Evolutionary conservation across 2,888 invertebrate species (phyloP).

Genomic region (Mellilla xanthometata): DNA sequence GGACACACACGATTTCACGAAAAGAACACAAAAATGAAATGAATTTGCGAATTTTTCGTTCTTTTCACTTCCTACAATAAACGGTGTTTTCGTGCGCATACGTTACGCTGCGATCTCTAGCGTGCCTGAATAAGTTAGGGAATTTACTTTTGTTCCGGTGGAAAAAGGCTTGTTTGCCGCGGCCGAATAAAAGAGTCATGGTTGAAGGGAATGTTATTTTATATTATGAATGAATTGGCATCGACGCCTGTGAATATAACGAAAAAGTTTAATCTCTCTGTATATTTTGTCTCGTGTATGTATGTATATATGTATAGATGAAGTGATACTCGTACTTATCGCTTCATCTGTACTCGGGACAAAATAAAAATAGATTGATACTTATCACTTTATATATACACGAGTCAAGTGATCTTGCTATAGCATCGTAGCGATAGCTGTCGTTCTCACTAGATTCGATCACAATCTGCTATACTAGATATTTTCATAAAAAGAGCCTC

Average conservation of each 20-base stretch:
- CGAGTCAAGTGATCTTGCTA: too few relatives aligned
- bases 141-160: slow-evolving; percentile 12
- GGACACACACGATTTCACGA: too few relatives aligned
- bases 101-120: slow-evolving; percentile 19
- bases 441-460: too few relatives aligned
- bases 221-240: slow-evolving; percentile 6
- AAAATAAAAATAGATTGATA: too few relatives aligned
- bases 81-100: slow-evolving; percentile 20
- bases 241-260: too few relatives aligned
- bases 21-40: slow-evolving; percentile 40
- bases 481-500: neutral
- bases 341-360: too few relatives aligned
- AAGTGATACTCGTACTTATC: too few relatives aligned
- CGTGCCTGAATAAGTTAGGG: slow-evolving; percentile 15
- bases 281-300: too few relatives aligned
- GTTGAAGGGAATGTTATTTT: slow-evolving; percentile 6
- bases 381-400: too few relatives aligned
- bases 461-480: neutral
- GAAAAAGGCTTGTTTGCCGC: slow-evolving; percentile 17
- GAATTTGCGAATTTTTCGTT: slow-evolving; percentile 27
- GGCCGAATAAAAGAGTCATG: slow-evolving; percentile 5
- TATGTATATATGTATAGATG: too few relatives aligned
- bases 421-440: too few relatives aligned
- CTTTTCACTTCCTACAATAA: slow-evolving; percentile 31
- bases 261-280: too few relatives aligned